Evolutionary conservation across 2,888 invertebrate genomes (phyloP), one percentile per base, ranked within the genome.

Genomic region (Lithophane leautieri): DNA sequence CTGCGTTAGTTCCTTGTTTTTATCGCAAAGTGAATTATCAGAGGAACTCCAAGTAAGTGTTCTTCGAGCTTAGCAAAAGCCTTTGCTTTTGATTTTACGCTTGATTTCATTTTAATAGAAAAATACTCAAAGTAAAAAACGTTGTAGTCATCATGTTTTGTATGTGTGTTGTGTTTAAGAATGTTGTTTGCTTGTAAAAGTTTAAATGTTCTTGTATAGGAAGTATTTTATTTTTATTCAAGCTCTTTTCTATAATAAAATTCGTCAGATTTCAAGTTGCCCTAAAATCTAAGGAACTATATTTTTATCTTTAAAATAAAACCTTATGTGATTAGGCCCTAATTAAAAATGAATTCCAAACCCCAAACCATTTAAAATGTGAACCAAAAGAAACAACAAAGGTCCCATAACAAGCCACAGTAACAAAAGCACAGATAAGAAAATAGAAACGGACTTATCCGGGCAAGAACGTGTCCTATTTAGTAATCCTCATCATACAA

Each of bases 1-100:
- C 58, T 68, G 71, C 22, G 42, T 63, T 72, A 66, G 61, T 72
- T 81, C 58, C 75, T 69, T 78, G 70, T 82, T 85, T 82, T 85
- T 73, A 83, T 66, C 70, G 47, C 28, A 72, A 83, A 82, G 58
- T 71, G 73, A 85, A 73, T 76, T 85, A 85, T 83, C 85, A 60
- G 72, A 69, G 22, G 25, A 70, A 79, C 50, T 83, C 70, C 44
- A 65, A 78, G 65, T 62, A 65, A 84, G 73, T 71, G 70, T 76
- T 71, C 65, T 79, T 68, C 7, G 56, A 68, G 67, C 70, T 75
- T n/a, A 70, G 69, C 69, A 40, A 71, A 73, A 76, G 73, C 56
- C 63, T 83, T 86, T 73, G 83, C 79, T 60, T 79, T 76, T 76
- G 76, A 83, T 76, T 83, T 79, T 42, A 69, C 75, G 73, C 68